Evolutionary conservation across 2,797 vertebrate genomes (phyloP), one percentile per base, ranked within the genome.

Genomic region (Brotula barbata): DNA sequence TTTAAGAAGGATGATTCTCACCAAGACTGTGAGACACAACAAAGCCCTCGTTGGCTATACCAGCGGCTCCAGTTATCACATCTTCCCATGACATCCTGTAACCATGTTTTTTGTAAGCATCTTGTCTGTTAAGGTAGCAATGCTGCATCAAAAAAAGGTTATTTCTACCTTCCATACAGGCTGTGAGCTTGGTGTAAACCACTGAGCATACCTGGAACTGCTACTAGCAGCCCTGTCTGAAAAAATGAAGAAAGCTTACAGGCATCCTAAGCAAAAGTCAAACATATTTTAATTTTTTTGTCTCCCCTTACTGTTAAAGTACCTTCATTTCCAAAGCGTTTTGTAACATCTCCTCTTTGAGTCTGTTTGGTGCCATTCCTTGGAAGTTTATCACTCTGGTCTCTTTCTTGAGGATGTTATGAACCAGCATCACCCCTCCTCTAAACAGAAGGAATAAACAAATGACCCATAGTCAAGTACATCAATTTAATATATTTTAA

Each of bases 401-500:
- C 78, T 90, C 57, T 58, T 95, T 95, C 69, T 87, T 85, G 10
- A 81, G 78, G 68, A 93, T 91, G 77, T 95, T 90, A 6, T 95
- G 93, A 61, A 96, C 73, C 69, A 95, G 78, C 94, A 96, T 95
- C 68, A 95, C 92, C 0, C 94, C 94, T 8, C 94, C 94, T 63
- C 95, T 96, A 80, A n/a, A 70, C 19, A 45, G 0, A 81, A 9
- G 34, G 23, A 51, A 40, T 5, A 13, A 23, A 51, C 4, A 19
- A 23, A 15, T 4, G 23, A 44, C 20, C 7, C 25, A 47, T 31
- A 36, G 10, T 36, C 14, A 50, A 0, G 10, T 50, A 2, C 7
- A 5, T 16, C 20, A 1, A 14, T 22, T 36, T 64, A 37, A 39
- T 4, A 20, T 15, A 5, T 12, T 33, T 15, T 23, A n/a, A 10